phyloP scores from a whole-genome alignment of 1,140 invertebrate species.

The Drosophila pachea region DNA sequence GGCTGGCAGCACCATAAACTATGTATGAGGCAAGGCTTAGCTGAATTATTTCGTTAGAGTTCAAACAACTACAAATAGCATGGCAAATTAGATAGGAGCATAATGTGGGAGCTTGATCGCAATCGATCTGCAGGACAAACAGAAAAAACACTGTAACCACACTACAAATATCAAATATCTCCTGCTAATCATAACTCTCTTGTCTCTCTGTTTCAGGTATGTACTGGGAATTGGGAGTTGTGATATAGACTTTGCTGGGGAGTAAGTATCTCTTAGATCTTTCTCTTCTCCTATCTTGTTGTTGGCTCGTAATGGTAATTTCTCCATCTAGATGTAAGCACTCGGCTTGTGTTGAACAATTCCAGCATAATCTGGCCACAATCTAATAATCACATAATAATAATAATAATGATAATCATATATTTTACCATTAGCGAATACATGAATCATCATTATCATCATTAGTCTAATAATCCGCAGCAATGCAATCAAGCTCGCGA shows the following conservation, averaged over 20 bases:
- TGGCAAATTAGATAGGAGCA: no score
- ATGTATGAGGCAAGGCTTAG: background rate
- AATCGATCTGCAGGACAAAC: no score
- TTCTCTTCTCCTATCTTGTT: no score
- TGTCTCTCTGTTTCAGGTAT: constrained; percentile 49
- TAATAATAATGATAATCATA: no score
- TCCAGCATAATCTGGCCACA: constrained; percentile 2
- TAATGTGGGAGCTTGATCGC: no score
- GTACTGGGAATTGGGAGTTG: constrained; percentile 23
- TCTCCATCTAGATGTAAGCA: background rate
- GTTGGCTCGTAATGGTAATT: background rate
- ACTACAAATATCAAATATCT: background rate
- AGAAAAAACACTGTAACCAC: no score
- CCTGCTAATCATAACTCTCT: constrained; percentile 25
- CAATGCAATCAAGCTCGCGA: constrained; percentile 45
- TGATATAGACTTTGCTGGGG: no score
- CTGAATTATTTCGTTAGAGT: background rate
- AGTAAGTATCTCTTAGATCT: no score
- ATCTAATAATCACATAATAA: constrained; percentile 17
- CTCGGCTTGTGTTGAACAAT: background rate
- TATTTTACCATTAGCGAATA: constrained; percentile 10
- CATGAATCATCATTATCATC: constrained; percentile 4
- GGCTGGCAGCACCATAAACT: background rate
- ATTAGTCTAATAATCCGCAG: constrained; percentile 34
- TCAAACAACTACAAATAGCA: no score